A percentile compares a stretch with the other conserved stretches of the same genome.
phyloP scores from a whole-genome alignment of 2,888 invertebrate species.

The Mantis religiosa region DNA sequence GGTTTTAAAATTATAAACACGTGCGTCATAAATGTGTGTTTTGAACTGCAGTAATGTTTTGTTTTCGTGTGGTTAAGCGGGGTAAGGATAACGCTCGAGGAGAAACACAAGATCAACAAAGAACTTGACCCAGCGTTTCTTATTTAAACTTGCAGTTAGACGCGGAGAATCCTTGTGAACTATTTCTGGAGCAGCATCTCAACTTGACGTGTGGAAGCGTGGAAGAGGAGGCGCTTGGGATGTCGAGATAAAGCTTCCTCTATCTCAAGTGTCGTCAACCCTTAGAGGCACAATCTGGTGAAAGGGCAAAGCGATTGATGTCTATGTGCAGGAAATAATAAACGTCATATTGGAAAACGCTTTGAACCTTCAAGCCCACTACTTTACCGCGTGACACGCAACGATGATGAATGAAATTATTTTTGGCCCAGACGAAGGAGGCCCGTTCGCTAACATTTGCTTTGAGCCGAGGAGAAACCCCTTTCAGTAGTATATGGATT shows the following conservation, averaged over 20 bases:
- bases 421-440: too few relatives aligned
- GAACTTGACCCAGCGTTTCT: neutral
- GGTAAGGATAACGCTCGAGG: neutral
- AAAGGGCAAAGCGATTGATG: neutral
- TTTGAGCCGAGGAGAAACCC: too few relatives aligned
- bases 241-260: neutral
- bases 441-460: too few relatives aligned
- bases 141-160: neutral
- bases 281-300: neutral
- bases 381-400: too few relatives aligned
- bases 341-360: neutral
- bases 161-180: neutral
- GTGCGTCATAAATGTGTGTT: too few relatives aligned
- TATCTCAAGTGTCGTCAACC: neutral
- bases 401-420: too few relatives aligned
- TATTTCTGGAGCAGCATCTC: conserved; percentile 2
- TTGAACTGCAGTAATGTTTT: neutral
- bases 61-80: neutral
- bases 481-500: too few relatives aligned
- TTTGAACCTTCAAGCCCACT: too few relatives aligned
- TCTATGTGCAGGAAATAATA: neutral
- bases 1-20: too few relatives aligned
- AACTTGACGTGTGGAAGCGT: conserved; percentile 8
- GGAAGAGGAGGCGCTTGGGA: neutral
- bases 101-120: neutral